Conservation (phyloP, 1,140 invertebrate species). For the Tetraneura akinire region DNA sequence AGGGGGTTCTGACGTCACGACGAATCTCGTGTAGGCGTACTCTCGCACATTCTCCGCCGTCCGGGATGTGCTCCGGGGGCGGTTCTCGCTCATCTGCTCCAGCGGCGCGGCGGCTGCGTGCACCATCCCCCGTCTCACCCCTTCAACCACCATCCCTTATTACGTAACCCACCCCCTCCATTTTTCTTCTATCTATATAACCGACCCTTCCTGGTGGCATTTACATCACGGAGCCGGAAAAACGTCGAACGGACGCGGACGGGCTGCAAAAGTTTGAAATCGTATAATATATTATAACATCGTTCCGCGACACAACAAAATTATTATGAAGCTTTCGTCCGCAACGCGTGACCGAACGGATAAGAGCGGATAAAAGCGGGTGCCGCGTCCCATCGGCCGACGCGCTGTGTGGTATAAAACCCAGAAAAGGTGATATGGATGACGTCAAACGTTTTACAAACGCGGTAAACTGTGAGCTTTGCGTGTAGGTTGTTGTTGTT, state of each 20-base stretch:
- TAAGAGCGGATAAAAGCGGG: too few relatives aligned
- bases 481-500: neutral
- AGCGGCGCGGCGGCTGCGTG: neutral
- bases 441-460: conserved; percentile 21
- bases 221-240: neutral
- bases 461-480: neutral
- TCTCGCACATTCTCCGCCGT: neutral
- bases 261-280: neutral
- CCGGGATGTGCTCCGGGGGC: neutral
- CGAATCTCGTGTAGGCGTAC: conserved; percentile 15
- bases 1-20: conserved; percentile 49
- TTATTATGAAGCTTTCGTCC: conserved; percentile 11
- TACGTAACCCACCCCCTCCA: neutral
- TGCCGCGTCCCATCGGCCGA: neutral
- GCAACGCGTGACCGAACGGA: neutral
- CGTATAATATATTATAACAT: neutral
- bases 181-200: too few relatives aligned
- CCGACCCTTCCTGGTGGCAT: too few relatives aligned
- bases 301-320: neutral
- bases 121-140: neutral
- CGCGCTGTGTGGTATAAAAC: neutral
- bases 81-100: neutral
- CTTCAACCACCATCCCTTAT: neutral
- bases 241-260: neutral
- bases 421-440: neutral